Evolutionary conservation across 2,888 invertebrate species (phyloP).

Genomic region (Thyatira batis): DNA sequence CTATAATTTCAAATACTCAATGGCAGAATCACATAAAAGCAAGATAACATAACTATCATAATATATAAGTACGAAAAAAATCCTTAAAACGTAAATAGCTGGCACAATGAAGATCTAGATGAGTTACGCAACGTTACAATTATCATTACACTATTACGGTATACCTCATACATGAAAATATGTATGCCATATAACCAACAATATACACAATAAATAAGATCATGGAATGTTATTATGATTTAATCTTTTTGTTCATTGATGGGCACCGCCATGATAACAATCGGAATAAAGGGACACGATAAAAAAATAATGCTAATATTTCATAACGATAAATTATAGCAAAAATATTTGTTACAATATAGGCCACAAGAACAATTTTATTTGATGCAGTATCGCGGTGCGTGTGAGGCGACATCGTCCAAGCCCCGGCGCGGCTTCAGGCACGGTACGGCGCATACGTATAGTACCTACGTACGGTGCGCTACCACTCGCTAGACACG

Average conservation of each 20-base stretch:
- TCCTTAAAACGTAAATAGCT: slow-evolving; percentile 76
- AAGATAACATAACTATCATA: slow-evolving; percentile 63
- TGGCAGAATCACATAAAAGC: slow-evolving; percentile 74
- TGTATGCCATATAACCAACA: slow-evolving; percentile 71
- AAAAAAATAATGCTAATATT: slow-evolving; percentile 72
- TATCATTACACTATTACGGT: slow-evolving; percentile 63
- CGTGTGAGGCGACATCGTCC: slow-evolving; percentile 9
- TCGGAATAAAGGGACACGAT: slow-evolving; percentile 59
- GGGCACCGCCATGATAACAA: slow-evolving; percentile 45
- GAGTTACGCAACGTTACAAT: slow-evolving; percentile 70
- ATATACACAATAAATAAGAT: slow-evolving; percentile 82
- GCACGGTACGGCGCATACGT: too few species aligned
- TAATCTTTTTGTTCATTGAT: slow-evolving; percentile 55
- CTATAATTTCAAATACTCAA: slow-evolving; percentile 73
- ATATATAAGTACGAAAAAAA: slow-evolving; percentile 77
- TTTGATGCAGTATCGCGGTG: slow-evolving; percentile 15
- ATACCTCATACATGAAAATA: slow-evolving; percentile 77
- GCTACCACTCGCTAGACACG: neutral
- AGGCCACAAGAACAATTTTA: slow-evolving; percentile 54
- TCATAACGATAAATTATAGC: slow-evolving; percentile 75
- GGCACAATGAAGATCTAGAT: slow-evolving; percentile 81
- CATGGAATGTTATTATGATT: slow-evolving; percentile 80
- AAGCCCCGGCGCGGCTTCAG: neutral
- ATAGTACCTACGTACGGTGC: too few species aligned
- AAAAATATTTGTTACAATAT: slow-evolving; percentile 78